Evolutionary conservation across 2,113 vertebrate species (phyloP).

Genomic region (Nothocercus julius): DNA sequence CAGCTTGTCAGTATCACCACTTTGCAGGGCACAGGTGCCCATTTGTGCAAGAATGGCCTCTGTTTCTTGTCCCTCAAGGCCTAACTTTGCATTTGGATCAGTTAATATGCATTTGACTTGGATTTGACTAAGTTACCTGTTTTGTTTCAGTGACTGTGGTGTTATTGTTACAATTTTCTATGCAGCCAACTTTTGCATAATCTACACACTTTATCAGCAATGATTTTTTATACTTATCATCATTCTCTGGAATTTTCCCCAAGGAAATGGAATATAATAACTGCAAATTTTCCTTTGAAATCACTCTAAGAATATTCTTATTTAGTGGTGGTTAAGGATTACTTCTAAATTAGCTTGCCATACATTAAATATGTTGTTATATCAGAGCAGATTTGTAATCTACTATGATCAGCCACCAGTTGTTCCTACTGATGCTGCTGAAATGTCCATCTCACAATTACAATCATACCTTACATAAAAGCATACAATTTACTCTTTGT

Average conservation of each 20-base stretch:
- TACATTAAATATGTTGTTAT: neutral
- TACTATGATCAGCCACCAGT: neutral
- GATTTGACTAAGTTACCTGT: neutral
- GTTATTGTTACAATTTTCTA: neutral
- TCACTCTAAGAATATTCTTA: neutral
- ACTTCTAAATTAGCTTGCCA: neutral
- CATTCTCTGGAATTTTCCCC: fast-evolving
- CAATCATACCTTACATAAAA: neutral
- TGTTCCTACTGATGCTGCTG: neutral
- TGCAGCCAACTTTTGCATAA: neutral
- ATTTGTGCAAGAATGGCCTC: neutral
- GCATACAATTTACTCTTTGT: neutral
- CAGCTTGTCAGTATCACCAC: neutral
- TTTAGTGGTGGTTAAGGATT: neutral
- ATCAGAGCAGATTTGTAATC: neutral
- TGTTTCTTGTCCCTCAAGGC: neutral
- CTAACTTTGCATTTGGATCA: neutral
- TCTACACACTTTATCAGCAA: neutral
- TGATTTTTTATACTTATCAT: neutral
- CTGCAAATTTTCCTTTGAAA: neutral
- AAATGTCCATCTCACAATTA: neutral
- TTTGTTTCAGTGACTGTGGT: neutral
- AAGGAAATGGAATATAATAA: neutral
- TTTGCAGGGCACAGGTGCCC: fast-evolving
- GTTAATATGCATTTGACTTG: neutral